A percentile compares a stretch with the other conserved stretches of the same genome.
Evolutionary conservation across 2,113 vertebrate genomes (phyloP).

Genomic region (Sylvilagus bachmani): DNA sequence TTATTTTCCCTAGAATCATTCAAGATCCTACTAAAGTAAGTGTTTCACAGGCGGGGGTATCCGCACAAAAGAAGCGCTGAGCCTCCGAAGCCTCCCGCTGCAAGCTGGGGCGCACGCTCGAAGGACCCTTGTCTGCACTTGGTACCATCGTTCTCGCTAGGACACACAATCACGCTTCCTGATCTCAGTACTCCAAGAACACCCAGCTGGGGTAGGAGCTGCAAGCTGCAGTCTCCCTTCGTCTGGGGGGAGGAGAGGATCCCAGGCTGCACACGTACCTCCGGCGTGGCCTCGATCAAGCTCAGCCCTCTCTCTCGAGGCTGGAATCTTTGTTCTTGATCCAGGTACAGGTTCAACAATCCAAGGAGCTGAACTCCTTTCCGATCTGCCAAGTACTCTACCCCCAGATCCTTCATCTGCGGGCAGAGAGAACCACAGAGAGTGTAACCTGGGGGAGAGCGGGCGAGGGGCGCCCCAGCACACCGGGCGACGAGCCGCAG

Average conservation of each 20-base stretch:
- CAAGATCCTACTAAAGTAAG: neutral
- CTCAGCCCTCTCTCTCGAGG: constrained; percentile 94
- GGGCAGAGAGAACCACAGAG: constrained; percentile 53
- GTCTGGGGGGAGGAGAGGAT: neutral
- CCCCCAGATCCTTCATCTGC: constrained; percentile 86
- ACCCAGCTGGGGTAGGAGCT: neutral
- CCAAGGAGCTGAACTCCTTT: constrained; percentile 94
- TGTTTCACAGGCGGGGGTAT: neutral
- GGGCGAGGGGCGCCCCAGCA: neutral
- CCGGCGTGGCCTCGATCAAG: constrained; percentile 92
- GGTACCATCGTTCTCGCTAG: neutral
- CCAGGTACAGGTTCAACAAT: constrained; percentile 93
- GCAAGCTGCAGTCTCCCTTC: neutral
- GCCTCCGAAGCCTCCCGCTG: neutral
- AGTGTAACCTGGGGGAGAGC: fast-evolving
- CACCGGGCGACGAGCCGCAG: too few species aligned
- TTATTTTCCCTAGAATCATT: neutral
- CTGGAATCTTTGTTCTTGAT: constrained; percentile 93
- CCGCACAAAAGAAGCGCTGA: neutral
- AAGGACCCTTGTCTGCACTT: neutral
- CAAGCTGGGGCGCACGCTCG: neutral
- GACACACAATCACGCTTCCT: neutral
- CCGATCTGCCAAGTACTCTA: constrained; percentile 86
- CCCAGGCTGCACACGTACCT: constrained; percentile 78
- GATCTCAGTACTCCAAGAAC: neutral